Conservation (phyloP, 2,888 invertebrate species). For the Portevinia maculata region DNA sequence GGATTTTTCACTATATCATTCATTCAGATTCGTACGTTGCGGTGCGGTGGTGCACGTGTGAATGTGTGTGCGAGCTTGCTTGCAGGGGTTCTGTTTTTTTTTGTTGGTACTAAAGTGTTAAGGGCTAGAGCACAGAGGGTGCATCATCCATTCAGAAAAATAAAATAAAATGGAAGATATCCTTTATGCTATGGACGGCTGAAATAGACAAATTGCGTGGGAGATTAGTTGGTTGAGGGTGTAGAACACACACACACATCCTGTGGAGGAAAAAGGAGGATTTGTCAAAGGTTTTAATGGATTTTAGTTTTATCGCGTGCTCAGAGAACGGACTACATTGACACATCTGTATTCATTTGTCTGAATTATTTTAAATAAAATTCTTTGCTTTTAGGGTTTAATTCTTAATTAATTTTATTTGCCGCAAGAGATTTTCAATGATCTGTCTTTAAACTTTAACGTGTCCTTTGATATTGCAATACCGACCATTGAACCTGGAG, state of each 20-base stretch:
- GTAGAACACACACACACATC: slow-evolving; percentile 20
- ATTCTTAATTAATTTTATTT: slow-evolving; percentile 32
- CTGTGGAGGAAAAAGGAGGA: slow-evolving; percentile 1
- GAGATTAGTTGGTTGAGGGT: slow-evolving; percentile 50
- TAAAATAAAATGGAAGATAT: background rate
- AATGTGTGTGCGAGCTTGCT: slow-evolving; percentile 28
- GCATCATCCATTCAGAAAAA: slow-evolving; percentile 27
- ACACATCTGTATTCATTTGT: background rate
- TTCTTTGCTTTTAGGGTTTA: slow-evolving; percentile 19
- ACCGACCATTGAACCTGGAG: background rate
- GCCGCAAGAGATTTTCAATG: background rate
- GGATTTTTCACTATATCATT: slow-evolving; percentile 74
- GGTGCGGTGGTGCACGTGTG: background rate
- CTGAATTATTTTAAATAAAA: slow-evolving; percentile 5
- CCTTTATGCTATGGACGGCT: slow-evolving; percentile 24
- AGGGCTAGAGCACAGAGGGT: slow-evolving; percentile 45
- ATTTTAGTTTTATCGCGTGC: slow-evolving; percentile 40
- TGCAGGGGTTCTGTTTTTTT: slow-evolving; percentile 31
- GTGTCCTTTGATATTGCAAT: background rate
- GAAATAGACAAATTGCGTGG: slow-evolving; percentile 69
- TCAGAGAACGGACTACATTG: background rate
- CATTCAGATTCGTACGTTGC: slow-evolving; percentile 47
- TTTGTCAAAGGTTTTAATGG: slow-evolving; percentile 65
- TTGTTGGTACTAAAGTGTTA: slow-evolving; percentile 68
- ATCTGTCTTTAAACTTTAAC: background rate